These are phyloP conservation scores for Pogonophryne albipinna DNA, from an alignment of 2,797 vertebrate genomes.

Conservation along the genomic window DNA sequence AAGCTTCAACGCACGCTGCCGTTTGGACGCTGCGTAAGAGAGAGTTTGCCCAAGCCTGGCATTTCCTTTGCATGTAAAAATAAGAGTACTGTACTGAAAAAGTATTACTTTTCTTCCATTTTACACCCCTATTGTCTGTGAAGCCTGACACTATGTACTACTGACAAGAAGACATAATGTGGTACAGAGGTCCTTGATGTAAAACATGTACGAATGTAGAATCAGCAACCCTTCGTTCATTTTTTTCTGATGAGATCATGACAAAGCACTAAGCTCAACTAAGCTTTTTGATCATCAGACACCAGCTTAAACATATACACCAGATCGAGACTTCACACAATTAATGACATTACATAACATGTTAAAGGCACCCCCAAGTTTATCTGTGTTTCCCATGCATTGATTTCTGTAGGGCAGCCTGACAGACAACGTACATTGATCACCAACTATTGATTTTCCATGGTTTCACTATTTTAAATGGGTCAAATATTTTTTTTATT, in stretches of 20 bases:
- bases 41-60: not conserved
- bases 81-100: not conserved
- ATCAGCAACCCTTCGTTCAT: not conserved
- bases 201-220: not conserved
- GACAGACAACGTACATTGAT: no score
- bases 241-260: not conserved
- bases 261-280: not conserved
- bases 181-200: no score
- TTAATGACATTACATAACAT: not conserved
- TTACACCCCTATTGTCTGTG: not conserved
- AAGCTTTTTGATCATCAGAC: not conserved
- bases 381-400: not conserved
- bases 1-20: no score
- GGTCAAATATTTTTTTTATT: no score
- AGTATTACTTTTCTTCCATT: not conserved
- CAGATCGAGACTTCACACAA: not conserved
- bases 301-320: not conserved
- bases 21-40: not conserved
- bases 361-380: not conserved
- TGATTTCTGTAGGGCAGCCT: no score
- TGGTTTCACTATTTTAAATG: no score
- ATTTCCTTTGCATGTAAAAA: not conserved
- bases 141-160: not conserved
- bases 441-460: no score
- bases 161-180: no score